Evolutionary conservation across 2,797 vertebrate genomes (phyloP).

Genomic region (Podarcis siculus): DNA sequence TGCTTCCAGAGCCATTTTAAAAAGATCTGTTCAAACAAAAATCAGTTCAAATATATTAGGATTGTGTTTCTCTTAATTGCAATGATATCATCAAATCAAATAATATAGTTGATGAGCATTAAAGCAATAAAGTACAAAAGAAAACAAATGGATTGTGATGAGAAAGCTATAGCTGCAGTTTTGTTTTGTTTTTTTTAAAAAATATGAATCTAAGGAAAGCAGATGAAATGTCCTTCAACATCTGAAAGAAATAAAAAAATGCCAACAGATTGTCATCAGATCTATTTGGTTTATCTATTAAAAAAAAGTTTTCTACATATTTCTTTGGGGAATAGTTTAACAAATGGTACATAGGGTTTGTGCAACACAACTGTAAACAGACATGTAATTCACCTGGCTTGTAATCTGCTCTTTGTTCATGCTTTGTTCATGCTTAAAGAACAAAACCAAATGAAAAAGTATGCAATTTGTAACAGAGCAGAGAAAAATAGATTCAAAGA

Average conservation of each 20-base stretch:
- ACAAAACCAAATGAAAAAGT: slow-evolving; percentile 60
- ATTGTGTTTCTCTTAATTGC: slow-evolving; percentile 48
- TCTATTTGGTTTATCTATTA: slow-evolving; percentile 48
- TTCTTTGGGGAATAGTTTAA: slow-evolving; percentile 78
- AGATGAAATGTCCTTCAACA: slow-evolving; percentile 64
- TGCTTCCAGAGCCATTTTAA: slow-evolving; percentile 24
- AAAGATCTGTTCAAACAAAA: neutral
- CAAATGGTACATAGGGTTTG: slow-evolving; percentile 74
- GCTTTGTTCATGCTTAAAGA: slow-evolving; percentile 10
- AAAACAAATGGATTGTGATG: slow-evolving; percentile 43
- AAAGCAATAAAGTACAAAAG: slow-evolving; percentile 64
- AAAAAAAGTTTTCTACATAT: slow-evolving; percentile 74
- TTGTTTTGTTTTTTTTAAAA: neutral
- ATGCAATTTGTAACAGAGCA: slow-evolving; percentile 57
- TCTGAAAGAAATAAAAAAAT: slow-evolving; percentile 74
- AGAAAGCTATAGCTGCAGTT: slow-evolving; percentile 46
- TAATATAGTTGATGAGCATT: slow-evolving; percentile 57
- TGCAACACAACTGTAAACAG: slow-evolving; percentile 75
- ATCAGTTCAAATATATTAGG: slow-evolving; percentile 4
- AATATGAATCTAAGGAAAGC: slow-evolving; percentile 58
- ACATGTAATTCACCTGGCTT: slow-evolving; percentile 74
- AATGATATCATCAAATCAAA: slow-evolving; percentile 59
- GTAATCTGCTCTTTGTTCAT: slow-evolving; percentile 79
- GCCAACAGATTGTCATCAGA: slow-evolving; percentile 77
- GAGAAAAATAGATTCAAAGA: slow-evolving; percentile 66